Conservation (phyloP, 2,797 vertebrate species). For the Orientallactaga sibirica region DNA sequence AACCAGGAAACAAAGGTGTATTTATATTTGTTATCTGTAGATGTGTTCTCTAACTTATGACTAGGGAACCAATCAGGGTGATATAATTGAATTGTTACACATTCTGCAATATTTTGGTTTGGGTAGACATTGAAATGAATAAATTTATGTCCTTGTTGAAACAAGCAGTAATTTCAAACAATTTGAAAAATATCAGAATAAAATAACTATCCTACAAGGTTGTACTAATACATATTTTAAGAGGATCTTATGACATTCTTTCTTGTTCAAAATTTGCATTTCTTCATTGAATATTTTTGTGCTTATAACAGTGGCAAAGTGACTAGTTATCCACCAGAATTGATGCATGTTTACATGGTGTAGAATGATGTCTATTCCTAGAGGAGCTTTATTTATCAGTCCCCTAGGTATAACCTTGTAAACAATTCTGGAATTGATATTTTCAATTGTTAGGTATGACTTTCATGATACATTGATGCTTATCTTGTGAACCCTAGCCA, state of each 20-base stretch:
- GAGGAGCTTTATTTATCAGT: not conserved
- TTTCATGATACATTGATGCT: not conserved
- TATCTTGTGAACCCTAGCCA: not conserved
- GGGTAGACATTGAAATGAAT: not conserved
- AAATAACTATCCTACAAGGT: not conserved
- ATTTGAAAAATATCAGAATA: not conserved
- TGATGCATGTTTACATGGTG: not conserved
- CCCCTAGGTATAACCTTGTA: not conserved
- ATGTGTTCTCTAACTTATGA: conserved; percentile 8
- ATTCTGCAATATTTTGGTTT: conserved; percentile 9
- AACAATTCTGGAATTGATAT: not conserved
- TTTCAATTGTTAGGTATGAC: not conserved
- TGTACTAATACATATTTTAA: not conserved
- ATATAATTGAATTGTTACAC: not conserved
- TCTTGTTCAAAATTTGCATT: not conserved
- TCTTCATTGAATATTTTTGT: conserved; percentile 5
- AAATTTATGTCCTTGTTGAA: not conserved
- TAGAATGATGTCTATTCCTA: not conserved
- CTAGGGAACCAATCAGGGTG: not conserved
- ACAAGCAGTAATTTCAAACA: not conserved
- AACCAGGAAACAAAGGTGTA: not conserved
- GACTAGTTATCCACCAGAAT: not conserved
- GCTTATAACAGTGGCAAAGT: not conserved
- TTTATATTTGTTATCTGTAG: not conserved
- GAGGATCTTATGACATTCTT: not conserved